A percentile compares a stretch with the other conserved stretches of the same genome.
Conservation (phyloP, 92 coral and sea anemone species). For the Phenganax marumi region DNA sequence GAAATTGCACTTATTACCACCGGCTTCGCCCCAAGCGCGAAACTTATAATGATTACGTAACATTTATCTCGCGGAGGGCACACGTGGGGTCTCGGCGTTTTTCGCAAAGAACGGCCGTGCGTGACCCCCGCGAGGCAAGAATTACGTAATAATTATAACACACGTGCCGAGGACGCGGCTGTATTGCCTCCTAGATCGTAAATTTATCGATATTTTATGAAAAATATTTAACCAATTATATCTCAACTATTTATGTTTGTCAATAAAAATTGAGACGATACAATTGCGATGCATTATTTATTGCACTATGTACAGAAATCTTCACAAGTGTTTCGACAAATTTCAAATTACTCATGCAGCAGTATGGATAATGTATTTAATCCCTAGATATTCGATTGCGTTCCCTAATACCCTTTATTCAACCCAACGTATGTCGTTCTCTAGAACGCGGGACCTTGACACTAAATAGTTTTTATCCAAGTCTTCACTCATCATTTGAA, state of each 20-base stretch:
- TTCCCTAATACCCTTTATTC: neutral
- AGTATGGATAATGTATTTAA: neutral
- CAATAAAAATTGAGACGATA: neutral
- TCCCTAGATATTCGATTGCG: neutral
- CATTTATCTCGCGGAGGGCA: no score
- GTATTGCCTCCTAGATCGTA: neutral
- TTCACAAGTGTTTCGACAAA: neutral
- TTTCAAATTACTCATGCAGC: neutral
- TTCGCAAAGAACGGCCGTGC: no score
- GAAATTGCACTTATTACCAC: no score
- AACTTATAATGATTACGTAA: no score
- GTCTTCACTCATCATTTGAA: no score
- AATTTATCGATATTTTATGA: neutral
- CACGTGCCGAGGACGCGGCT: neutral
- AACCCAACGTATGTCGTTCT: no score
- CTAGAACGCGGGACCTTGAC: neutral
- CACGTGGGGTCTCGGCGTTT: no score
- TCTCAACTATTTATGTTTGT: neutral
- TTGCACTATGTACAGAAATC: slow-evolving; percentile 6
- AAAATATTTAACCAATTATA: neutral
- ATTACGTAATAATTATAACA: neutral
- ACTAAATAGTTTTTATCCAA: no score
- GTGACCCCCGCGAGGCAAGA: no score
- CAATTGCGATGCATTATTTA: slow-evolving; percentile 5
- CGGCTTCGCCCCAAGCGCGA: no score